Evolutionary conservation across 2,113 vertebrate genomes (phyloP), one percentile per base, ranked within the genome.

Genomic region (Corythaeola cristata): DNA sequence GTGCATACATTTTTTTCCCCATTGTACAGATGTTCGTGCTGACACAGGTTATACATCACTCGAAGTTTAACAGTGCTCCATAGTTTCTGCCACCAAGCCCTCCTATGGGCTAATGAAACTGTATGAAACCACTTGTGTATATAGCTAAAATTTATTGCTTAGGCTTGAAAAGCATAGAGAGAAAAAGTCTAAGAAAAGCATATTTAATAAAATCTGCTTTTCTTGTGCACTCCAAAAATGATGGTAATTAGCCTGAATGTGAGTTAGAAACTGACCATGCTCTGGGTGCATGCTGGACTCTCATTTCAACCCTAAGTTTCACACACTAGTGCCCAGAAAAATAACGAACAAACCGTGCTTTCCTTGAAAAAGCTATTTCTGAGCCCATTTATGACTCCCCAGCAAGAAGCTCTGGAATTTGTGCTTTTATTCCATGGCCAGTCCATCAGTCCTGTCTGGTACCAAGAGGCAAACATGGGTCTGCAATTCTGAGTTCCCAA

Each of bases 181-280:
- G 6, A 26, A 53, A 24, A 7, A 7, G 11, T 17, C 37, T 33
- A 49, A 45, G 60, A 58, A 60, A 75, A 66, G 79, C 4, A 5
- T 7, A 24, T 39, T 50, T 20, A 26, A 52, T 45, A 62, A 75
- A 56, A 47, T 15, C 20, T 66, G 47, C 22, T 39, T 50, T 64
- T 30, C 56, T 20, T 16, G 11, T 12, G 32, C 20, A 6, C 23
- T 39, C 33, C 24, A 68, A 28, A 53, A 58, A 18, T 3, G 8
- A 22, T 15, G 27, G 37, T 11, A 44, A 73, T 44, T 14, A 19
- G 13, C n/a, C 56, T 19, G 44, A 53, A 44, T 0, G 1, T 33
- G n/a, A 64, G 39, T 64, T 37, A 50, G 0, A 32, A 14, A 45
- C 15, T 11, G 2, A 37, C 32, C 8, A 7, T 6, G 5, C 5